phyloP scores from a whole-genome alignment of 2,888 invertebrate genomes.

The Tetranychus truncatus region DNA sequence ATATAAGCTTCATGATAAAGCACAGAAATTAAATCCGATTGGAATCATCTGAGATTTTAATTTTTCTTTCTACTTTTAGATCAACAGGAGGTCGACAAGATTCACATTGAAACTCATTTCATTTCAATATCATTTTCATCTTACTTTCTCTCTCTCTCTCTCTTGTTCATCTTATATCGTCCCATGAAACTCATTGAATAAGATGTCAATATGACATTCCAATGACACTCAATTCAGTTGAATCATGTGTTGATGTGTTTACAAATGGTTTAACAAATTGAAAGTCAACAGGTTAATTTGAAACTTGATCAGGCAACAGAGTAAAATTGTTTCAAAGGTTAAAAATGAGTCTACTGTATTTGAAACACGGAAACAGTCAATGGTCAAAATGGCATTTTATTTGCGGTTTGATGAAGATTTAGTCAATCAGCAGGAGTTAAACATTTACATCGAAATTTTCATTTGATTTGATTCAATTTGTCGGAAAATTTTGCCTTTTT shows the following conservation, averaged over 20 bases:
- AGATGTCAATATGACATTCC: background rate
- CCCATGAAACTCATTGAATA: background rate
- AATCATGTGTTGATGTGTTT: background rate
- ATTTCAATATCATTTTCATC: background rate
- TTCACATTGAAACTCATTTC: background rate
- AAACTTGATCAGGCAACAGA: too few relatives aligned
- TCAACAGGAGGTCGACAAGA: background rate
- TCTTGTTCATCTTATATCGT: background rate
- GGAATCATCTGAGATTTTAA: background rate
- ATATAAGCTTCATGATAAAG: background rate
- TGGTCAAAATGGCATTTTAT: too few relatives aligned
- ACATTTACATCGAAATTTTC: too few relatives aligned
- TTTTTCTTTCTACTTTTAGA: background rate
- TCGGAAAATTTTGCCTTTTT: too few relatives aligned
- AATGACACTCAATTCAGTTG: background rate
- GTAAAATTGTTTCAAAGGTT: too few relatives aligned
- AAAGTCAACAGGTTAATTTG: too few relatives aligned
- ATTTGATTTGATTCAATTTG: too few relatives aligned
- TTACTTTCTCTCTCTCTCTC: background rate
- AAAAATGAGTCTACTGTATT: too few relatives aligned
- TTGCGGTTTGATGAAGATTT: too few relatives aligned
- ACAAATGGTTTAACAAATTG: background rate
- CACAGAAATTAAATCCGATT: background rate
- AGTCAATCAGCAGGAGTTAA: too few relatives aligned
- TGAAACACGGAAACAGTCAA: too few relatives aligned